Conservation (phyloP, 2,797 vertebrate species). For the Spea hammondii region DNA sequence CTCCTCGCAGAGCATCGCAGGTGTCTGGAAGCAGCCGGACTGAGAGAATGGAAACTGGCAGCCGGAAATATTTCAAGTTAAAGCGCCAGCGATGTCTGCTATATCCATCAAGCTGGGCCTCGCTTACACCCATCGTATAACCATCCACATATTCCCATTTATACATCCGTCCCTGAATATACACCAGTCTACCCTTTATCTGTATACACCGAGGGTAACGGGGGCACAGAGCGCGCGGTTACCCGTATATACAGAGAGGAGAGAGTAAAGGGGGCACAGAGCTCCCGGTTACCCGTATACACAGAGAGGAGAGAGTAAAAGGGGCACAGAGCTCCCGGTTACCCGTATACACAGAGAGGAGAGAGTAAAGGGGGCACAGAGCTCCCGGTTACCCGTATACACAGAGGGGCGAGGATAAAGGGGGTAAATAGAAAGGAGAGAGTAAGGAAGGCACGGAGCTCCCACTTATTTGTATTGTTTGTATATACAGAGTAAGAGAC, state of each 20-base stretch:
- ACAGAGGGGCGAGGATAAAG: not conserved
- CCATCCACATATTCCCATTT: not conserved
- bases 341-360: not conserved
- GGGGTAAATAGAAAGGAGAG: not conserved
- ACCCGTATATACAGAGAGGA: not conserved
- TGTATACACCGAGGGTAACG: not conserved
- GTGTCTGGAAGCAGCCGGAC: constrained; percentile 35
- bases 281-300: not conserved
- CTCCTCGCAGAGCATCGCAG: constrained; percentile 22
- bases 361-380: not conserved
- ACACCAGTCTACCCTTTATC: constrained; percentile 2
- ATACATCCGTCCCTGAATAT: not conserved
- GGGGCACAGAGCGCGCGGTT: not conserved
- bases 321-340: not conserved
- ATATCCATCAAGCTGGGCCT: constrained; percentile 26
- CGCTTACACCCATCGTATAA: not conserved
- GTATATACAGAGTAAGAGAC: not conserved
- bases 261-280: not conserved
- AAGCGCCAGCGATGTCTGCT: constrained; percentile 42
- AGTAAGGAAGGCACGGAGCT: not conserved
- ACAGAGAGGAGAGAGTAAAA: not conserved
- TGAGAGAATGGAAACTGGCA: constrained; percentile 51
- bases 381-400: not conserved
- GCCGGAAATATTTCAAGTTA: constrained; percentile 45
- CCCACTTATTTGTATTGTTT: not conserved